phyloP scores from a whole-genome alignment of 2,113 vertebrate species.

The Syrmaticus mikado region DNA sequence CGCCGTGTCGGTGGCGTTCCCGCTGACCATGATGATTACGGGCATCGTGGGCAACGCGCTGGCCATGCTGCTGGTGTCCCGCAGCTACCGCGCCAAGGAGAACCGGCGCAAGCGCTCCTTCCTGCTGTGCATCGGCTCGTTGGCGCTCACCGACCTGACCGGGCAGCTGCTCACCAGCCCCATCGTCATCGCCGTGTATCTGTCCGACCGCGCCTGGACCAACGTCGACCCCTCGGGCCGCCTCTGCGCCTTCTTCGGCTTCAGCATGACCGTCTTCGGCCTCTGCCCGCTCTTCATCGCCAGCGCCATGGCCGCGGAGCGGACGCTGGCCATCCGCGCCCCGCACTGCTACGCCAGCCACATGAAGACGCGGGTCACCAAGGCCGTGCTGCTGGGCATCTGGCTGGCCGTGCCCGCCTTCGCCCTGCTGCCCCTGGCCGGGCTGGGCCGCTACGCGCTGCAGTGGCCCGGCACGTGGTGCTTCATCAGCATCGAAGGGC shows the following conservation, averaged over 20 bases:
- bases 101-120: conserved; percentile 89
- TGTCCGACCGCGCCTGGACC: conserved; percentile 81
- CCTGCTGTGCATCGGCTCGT: conserved; percentile 93
- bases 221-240: conserved; percentile 83
- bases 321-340: conserved; percentile 89
- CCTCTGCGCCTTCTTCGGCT: conserved; percentile 92
- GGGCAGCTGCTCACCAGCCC: conserved; percentile 94
- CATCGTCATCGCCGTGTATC: conserved; percentile 93
- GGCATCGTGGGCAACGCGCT: conserved; percentile 93
- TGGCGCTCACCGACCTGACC: conserved; percentile 91
- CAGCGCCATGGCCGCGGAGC: conserved; percentile 93
- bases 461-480: conserved; percentile 99
- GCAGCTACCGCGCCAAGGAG: conserved; percentile 87
- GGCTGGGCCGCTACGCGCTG: conserved; percentile 86
- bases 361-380: conserved; percentile 88
- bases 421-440: conserved; percentile 87
- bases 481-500: conserved; percentile 83
- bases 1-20: conserved; percentile 88
- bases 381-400: conserved; percentile 79
- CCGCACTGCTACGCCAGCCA: conserved; percentile 94
- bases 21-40: conserved; percentile 92
- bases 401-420: conserved; percentile 84
- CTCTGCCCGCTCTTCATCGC: conserved; percentile 92
- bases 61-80: conserved; percentile 88
- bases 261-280: conserved; percentile 94